These are phyloP conservation scores for Athrips mouffetella DNA, from an alignment of 2,888 invertebrate species.

Conservation along the genomic window DNA sequence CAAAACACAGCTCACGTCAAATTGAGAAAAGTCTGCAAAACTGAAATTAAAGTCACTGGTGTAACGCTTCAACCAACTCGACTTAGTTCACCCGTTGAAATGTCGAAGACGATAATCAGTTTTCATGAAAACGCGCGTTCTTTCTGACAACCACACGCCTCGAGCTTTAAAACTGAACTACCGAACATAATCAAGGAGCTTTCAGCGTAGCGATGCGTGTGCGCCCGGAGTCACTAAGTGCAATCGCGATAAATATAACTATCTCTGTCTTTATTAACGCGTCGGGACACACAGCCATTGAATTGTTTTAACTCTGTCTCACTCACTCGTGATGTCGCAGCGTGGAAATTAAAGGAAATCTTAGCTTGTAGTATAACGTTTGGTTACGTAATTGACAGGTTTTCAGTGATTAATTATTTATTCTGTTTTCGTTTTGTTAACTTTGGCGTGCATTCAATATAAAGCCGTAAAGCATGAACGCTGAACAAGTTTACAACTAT, in stretches of 20 bases:
- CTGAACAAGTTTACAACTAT: too few relatives aligned
- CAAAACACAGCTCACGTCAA: constrained; percentile 33
- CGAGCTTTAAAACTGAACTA: constrained; percentile 58
- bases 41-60: constrained; percentile 35
- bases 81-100: constrained; percentile 39
- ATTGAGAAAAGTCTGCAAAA: constrained; percentile 29
- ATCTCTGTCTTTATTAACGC: constrained; percentile 39
- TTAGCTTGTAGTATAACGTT: constrained; percentile 36
- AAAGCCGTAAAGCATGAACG: constrained; percentile 2
- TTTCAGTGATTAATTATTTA: constrained; percentile 63
- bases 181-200: constrained; percentile 58
- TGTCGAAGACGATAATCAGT: constrained; percentile 40
- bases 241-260: constrained; percentile 26
- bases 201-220: constrained; percentile 61
- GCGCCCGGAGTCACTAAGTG: constrained; percentile 40
- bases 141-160: constrained; percentile 37
- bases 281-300: constrained; percentile 11
- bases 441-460: constrained; percentile 55
- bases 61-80: constrained; percentile 43
- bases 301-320: constrained; percentile 37
- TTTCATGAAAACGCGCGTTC: constrained; percentile 29
- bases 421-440: constrained; percentile 55
- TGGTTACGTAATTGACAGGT: constrained; percentile 54
- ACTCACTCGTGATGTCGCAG: constrained; percentile 40
- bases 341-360: constrained; percentile 63